These are phyloP conservation scores for Gadus chalcogrammus DNA, from an alignment of 2,113 vertebrate genomes.

Conservation along the genomic window DNA sequence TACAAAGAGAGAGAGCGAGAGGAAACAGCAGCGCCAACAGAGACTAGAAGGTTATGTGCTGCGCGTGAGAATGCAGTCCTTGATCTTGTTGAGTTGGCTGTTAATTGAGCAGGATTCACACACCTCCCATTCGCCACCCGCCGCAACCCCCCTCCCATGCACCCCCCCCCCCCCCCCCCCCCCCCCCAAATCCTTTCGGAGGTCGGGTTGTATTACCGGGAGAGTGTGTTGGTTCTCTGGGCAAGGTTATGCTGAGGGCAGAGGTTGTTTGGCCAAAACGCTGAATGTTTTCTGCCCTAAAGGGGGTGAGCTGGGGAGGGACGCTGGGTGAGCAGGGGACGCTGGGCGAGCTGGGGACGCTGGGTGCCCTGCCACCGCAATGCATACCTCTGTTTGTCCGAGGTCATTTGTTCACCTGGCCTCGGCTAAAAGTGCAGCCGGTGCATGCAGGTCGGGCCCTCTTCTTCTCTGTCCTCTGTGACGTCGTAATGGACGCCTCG, in stretches of 20 bases:
- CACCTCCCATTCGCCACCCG: too few relatives aligned
- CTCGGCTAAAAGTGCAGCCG: too few relatives aligned
- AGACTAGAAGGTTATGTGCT: neutral
- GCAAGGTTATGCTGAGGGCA: neutral
- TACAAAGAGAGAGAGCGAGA: constrained; percentile 6
- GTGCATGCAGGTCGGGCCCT: too few relatives aligned
- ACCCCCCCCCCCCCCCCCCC: too few relatives aligned
- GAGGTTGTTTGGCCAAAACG: neutral
- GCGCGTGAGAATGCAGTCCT: neutral
- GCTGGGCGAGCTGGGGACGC: neutral
- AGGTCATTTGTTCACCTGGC: too few relatives aligned
- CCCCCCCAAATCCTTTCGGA: too few relatives aligned
- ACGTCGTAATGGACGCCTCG: too few relatives aligned
- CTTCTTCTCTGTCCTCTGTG: too few relatives aligned
- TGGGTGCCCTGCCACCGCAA: too few relatives aligned
- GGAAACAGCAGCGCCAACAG: neutral
- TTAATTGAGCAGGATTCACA: neutral
- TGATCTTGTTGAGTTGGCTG: constrained; percentile 33
- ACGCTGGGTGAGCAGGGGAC: neutral
- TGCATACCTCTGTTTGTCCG: too few relatives aligned
- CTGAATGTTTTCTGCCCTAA: neutral
- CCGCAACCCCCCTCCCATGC: too few relatives aligned
- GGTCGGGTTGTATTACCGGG: neutral
- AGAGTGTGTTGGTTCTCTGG: neutral
- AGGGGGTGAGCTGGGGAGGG: too few relatives aligned